Base-by-base conservation (phyloP, 2,797 vertebrate species). In the Rhadinocentrus ornatus region DNA sequence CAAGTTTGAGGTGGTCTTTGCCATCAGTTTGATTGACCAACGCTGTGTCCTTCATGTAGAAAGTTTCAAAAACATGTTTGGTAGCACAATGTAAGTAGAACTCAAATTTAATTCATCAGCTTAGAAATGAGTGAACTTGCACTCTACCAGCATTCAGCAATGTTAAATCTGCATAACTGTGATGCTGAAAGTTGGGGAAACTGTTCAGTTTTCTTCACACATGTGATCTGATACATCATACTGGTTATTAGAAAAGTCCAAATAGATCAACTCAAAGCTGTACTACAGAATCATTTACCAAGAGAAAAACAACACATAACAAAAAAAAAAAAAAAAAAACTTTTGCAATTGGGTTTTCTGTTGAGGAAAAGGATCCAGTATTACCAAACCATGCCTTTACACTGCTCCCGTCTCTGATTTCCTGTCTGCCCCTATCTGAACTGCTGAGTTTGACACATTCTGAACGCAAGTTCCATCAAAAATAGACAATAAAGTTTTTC, bases 1-100 rank as follows among this genome's bases (percentile, higher is more conserved):
- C 34, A 94, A 94, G 84, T 95, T 95, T 84, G 92, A 94, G 77
- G 82, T 95, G 5, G 71, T 86, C 8, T 84, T 95, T 66, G 84
- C 67, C 0, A 69, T 93, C 67, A 66, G 72, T 24, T 8, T 89
- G 60, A 77, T 61, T 26, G 76, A 91, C 75, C 72, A 80, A 3
- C 57, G 65, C 52, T 90, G 29, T 37, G 80, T 73, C 18, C 71
- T 94, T 56, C 61, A 86, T 35, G 29, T 95, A 31, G 78, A 92
- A 16, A 82, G 82, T 82, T 94, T 95, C 72, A 86, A 70, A 67
- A 94, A 88, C 68, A 3, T 84, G 11, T 76, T 92, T 18, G 95
- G 95, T 48, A 75, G 62, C 68, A 85, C 85, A 37, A 92, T 78
- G 95, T 95, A 73, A 90, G 93, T 87, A 54, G 39, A 20, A 67